Conservation (phyloP, 2,113 vertebrate species). For the Daphoenositta chrysoptera region DNA sequence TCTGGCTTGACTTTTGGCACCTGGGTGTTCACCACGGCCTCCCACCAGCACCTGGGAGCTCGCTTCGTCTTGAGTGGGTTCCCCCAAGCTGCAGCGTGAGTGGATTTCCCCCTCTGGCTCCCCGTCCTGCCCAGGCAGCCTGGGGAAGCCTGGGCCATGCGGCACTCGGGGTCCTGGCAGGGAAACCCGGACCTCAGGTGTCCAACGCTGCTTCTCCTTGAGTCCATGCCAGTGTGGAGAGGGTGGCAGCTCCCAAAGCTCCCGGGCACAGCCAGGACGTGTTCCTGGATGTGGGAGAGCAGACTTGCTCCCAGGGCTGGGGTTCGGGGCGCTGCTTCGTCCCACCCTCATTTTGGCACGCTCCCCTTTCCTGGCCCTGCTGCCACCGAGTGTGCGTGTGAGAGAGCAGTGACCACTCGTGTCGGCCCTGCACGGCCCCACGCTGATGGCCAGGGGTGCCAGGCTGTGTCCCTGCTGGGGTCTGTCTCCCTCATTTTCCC, state of each 20-base stretch:
- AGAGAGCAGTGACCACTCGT: accelerated
- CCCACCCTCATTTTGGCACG: neutral
- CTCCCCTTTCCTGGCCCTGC: neutral
- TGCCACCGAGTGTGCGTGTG: accelerated
- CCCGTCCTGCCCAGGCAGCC: neutral
- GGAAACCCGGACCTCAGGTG: neutral
- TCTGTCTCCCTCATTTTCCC: neutral
- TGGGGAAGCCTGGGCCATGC: accelerated
- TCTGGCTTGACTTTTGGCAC: neutral
- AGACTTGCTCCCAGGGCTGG: neutral
- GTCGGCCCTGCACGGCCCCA: neutral
- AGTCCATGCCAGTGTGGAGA: accelerated
- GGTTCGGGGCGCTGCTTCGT: accelerated
- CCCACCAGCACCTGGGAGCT: neutral
- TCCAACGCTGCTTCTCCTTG: neutral
- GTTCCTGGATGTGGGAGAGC: neutral
- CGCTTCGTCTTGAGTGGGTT: neutral
- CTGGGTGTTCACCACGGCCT: neutral
- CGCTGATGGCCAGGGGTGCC: neutral
- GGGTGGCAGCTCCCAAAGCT: neutral
- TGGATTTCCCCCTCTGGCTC: neutral
- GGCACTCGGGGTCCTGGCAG: accelerated
- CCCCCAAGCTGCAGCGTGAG: accelerated
- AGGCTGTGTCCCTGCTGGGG: neutral
- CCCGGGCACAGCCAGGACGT: neutral